Evolutionary conservation across 2,113 vertebrate species (phyloP).

Genomic region (Clarias macrocephalus): DNA sequence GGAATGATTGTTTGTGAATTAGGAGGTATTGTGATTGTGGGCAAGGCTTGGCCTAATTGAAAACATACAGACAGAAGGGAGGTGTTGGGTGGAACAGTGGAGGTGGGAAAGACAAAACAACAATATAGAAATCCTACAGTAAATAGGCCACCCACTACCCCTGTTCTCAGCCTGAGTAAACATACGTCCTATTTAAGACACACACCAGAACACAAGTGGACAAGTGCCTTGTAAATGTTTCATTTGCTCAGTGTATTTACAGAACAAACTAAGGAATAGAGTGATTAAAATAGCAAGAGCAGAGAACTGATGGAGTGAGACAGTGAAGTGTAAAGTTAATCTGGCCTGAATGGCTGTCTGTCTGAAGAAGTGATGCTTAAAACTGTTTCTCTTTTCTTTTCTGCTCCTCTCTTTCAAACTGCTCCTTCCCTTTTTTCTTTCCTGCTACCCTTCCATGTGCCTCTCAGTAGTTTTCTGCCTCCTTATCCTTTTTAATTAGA

Average conservation of each 20-base stretch:
- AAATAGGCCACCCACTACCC: conserved; percentile 70
- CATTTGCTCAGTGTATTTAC: conserved; percentile 4
- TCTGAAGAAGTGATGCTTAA: conserved; percentile 71
- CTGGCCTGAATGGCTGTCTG: conserved; percentile 68
- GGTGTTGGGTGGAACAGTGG: conserved; percentile 65
- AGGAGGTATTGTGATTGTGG: background rate
- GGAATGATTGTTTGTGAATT: conserved; percentile 9
- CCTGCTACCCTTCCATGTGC: conserved; percentile 70
- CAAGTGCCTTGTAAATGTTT: background rate
- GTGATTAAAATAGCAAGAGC: conserved; percentile 8
- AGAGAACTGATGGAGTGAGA: conserved; percentile 53
- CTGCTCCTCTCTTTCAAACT: conserved; percentile 55
- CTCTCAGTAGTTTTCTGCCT: conserved; percentile 73
- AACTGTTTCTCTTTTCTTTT: conserved; percentile 69
- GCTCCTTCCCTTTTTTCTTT: conserved; percentile 50
- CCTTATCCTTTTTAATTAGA: conserved; percentile 82
- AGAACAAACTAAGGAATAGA: conserved; percentile 18
- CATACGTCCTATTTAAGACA: conserved; percentile 5
- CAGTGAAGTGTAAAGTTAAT: conserved; percentile 73
- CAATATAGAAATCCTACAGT: conserved; percentile 70
- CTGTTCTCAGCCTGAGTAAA: background rate
- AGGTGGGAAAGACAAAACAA: conserved; percentile 74
- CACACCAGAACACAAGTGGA: background rate
- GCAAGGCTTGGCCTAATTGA: conserved; percentile 30
- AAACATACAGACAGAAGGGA: conserved; percentile 58